Percentiles rank a stretch among this genome's conserved stretches.
Evolutionary conservation across 35 echinoderm and acorn worm species (phyloP).

Genomic region (Eucidaris tribuloides): DNA sequence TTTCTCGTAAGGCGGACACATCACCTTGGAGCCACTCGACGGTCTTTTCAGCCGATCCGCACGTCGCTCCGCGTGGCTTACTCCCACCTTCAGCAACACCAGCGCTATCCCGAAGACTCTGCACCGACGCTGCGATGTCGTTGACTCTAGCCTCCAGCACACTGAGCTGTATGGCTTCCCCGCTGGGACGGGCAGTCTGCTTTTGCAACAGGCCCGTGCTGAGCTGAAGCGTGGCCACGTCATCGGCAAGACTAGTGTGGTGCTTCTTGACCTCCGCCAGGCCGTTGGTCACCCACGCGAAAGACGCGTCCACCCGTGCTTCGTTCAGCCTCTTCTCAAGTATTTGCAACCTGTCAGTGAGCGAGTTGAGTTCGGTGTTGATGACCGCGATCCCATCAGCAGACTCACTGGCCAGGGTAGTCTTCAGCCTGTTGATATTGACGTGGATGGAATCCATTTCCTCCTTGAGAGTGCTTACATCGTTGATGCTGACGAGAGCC

Average conservation of each 20-base stretch:
- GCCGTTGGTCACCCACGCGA: not conserved
- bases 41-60: not conserved
- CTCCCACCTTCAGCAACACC: not conserved
- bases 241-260: not conserved
- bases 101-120: not conserved
- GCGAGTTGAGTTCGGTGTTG: not conserved
- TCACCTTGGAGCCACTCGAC: not conserved
- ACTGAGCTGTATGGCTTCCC: conserved; percentile 27
- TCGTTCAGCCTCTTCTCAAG: conserved; percentile 13
- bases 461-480: not conserved
- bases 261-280: not conserved
- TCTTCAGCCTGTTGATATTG: conserved; percentile 1
- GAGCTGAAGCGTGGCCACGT: not conserved
- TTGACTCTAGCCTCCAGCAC: conserved; percentile 6
- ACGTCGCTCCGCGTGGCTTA: not conserved
- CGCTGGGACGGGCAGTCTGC: not conserved
- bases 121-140: not conserved
- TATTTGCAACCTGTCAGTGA: not conserved
- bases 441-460: not conserved
- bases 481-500: not conserved
- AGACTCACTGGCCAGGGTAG: conserved; percentile 8
- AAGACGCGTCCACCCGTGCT: not conserved
- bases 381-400: not conserved
- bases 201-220: not conserved
- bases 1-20: not conserved